A percentile compares a stretch with the other conserved stretches of the same genome.
Evolutionary conservation across 2,797 vertebrate species (phyloP).

Genomic region (Ara ararauna): DNA sequence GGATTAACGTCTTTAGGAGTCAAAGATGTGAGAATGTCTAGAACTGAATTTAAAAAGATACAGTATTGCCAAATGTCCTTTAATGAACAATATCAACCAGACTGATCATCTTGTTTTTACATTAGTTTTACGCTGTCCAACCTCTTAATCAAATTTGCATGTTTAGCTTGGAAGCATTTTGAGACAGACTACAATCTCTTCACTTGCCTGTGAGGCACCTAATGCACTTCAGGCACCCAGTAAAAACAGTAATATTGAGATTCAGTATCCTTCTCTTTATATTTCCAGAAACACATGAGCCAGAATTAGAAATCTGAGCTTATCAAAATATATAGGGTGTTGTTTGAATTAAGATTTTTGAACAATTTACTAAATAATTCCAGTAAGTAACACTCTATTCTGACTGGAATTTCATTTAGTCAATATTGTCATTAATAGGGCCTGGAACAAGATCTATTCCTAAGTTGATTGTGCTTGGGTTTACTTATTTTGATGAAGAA

Average conservation of each 20-base stretch:
- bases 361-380: neutral
- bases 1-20: neutral
- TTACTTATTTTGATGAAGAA: neutral
- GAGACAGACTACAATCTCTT: neutral
- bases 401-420: neutral
- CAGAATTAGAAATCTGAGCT: slow-evolving; percentile 2
- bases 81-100: neutral
- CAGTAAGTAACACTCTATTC: neutral
- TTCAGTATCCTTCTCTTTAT: neutral
- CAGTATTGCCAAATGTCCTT: neutral
- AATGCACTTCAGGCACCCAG: neutral
- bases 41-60: neutral
- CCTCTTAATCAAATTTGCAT: slow-evolving; percentile 8
- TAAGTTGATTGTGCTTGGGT: neutral
- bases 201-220: neutral
- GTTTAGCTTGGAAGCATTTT: slow-evolving; percentile 21
- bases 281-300: neutral
- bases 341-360: neutral
- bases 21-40: neutral
- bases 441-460: neutral
- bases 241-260: neutral
- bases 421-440: neutral
- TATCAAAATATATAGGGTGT: neutral
- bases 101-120: neutral
- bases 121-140: neutral